Percentiles rank a stretch among this genome's conserved stretches.
These are phyloP conservation scores for Sciurus vulgaris DNA, from an alignment of 2,797 vertebrate species.

Conservation along the genomic window DNA sequence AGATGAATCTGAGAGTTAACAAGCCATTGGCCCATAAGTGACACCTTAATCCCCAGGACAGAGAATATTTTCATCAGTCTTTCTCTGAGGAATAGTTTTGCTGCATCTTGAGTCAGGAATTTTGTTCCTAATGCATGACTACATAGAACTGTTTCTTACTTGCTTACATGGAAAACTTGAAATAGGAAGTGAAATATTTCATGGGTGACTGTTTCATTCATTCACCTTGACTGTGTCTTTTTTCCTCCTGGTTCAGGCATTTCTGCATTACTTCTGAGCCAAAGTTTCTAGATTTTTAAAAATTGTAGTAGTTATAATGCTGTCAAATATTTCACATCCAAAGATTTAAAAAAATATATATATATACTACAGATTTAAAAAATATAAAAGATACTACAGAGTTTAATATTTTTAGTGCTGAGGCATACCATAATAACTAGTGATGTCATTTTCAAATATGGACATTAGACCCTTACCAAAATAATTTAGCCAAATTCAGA, in stretches of 20 bases:
- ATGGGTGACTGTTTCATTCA: neutral
- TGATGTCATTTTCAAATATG: neutral
- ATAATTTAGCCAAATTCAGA: neutral
- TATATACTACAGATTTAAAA: neutral
- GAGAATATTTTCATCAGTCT: neutral
- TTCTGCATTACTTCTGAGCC: neutral
- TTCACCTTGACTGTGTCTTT: neutral
- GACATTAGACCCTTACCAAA: neutral
- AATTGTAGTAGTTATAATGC: neutral
- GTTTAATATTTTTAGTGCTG: neutral
- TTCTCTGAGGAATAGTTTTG: neutral
- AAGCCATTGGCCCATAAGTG: neutral
- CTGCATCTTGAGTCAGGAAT: neutral
- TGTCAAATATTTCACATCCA: neutral
- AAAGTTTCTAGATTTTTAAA: neutral
- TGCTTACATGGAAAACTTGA: neutral
- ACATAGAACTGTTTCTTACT: neutral
- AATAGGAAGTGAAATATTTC: neutral
- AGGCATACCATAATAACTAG: neutral
- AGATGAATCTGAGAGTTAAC: neutral
- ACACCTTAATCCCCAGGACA: neutral
- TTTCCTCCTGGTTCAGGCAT: neutral
- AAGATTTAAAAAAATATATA: neutral
- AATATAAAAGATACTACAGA: neutral
- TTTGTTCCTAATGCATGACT: neutral